Percentiles rank a stretch among this genome's conserved stretches.
Conservation (phyloP, 2,797 vertebrate genomes). For the Melopsittacus undulatus region DNA sequence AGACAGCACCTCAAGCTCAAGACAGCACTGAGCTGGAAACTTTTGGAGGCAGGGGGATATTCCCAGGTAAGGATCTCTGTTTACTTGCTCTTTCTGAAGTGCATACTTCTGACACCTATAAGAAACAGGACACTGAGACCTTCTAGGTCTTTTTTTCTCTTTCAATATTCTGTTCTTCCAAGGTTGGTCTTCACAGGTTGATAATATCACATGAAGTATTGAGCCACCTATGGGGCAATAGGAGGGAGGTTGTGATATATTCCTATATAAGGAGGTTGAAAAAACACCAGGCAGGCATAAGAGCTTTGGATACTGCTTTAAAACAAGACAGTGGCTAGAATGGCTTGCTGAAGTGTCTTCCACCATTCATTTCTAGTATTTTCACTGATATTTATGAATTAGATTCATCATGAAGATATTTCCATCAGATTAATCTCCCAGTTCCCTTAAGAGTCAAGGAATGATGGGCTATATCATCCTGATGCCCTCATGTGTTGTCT, state of each 20-base stretch:
- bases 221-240: fast-evolving
- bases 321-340: background rate
- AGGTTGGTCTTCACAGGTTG: background rate
- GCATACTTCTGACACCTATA: background rate
- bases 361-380: background rate
- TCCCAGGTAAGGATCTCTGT: background rate
- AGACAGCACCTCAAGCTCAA: background rate
- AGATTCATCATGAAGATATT: background rate
- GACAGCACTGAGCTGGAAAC: background rate
- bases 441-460: background rate
- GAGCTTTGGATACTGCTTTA: background rate
- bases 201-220: background rate
- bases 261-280: background rate
- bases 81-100: background rate
- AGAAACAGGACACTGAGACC: background rate
- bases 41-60: background rate
- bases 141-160: background rate
- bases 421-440: background rate
- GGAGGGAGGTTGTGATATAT: background rate
- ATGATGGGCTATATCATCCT: background rate
- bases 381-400: background rate
- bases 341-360: background rate
- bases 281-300: background rate
- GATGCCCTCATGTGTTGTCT: background rate
- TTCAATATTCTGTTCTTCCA: background rate